Evolutionary conservation across 2,888 invertebrate genomes (phyloP).

Genomic region (Erpobdella octoculata): DNA sequence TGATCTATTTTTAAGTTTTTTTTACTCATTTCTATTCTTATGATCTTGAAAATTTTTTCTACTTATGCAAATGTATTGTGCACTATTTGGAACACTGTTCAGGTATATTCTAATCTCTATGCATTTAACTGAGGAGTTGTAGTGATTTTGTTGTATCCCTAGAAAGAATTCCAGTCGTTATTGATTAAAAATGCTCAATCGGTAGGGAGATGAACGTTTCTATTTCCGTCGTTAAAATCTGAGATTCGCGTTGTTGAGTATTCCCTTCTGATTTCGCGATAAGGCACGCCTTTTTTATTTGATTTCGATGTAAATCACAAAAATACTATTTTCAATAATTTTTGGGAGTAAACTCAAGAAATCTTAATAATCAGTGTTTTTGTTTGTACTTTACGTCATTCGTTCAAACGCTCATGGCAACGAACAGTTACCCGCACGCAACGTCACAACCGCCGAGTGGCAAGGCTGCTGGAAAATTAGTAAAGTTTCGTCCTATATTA

Average conservation of each 20-base stretch:
- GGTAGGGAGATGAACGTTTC: too few species aligned
- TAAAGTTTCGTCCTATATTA: background rate
- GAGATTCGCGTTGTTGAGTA: too few species aligned
- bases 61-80: too few species aligned
- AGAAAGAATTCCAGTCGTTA: background rate
- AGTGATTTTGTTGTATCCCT: too few species aligned
- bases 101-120: too few species aligned
- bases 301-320: background rate
- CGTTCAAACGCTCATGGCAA: conserved; percentile 7
- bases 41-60: too few species aligned
- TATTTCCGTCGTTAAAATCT: too few species aligned
- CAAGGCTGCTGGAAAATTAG: background rate
- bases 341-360: background rate
- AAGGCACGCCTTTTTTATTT: background rate
- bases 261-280: too few species aligned
- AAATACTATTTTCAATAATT: background rate
- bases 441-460: conserved; percentile 24
- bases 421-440: conserved; percentile 26
- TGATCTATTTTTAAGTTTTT: background rate
- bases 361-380: background rate
- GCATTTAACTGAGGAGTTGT: too few species aligned
- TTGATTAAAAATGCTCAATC: background rate
- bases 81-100: too few species aligned
- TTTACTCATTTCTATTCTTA: too few species aligned
- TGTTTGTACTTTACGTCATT: conserved; percentile 1